phyloP scores from a whole-genome alignment of 35 echinoderm and acorn worm species.

The Eucidaris tribuloides region DNA sequence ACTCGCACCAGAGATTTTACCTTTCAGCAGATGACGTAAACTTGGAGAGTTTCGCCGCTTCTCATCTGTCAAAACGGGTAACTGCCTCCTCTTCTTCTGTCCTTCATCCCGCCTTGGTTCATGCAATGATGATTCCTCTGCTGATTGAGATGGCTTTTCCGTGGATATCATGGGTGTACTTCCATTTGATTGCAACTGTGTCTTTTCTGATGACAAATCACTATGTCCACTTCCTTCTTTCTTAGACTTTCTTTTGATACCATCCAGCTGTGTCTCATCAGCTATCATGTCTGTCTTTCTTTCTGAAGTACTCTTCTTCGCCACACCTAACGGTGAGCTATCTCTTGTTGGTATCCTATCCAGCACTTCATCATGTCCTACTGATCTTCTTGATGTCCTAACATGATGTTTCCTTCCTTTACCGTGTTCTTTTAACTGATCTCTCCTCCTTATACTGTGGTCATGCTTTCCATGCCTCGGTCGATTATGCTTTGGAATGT shows the following conservation, averaged over 20 bases:
- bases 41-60: constrained; percentile 18
- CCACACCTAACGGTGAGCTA: too few relatives aligned
- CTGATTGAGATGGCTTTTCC: too few relatives aligned
- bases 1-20: too few relatives aligned
- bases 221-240: not conserved
- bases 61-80: constrained; percentile 21
- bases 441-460: too few relatives aligned
- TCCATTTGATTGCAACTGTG: not conserved
- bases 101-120: not conserved
- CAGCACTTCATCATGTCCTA: not conserved
- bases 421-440: not conserved
- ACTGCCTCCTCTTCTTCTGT: constrained; percentile 36
- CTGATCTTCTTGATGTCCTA: not conserved
- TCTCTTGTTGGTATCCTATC: not conserved
- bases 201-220: not conserved
- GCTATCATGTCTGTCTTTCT: not conserved
- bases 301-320: not conserved
- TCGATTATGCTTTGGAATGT: not conserved
- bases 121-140: not conserved
- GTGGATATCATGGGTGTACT: not conserved
- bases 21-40: not conserved
- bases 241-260: not conserved
- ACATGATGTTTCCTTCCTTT: constrained; percentile 5
- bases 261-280: not conserved
- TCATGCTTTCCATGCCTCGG: too few relatives aligned